Evolutionary conservation across 2,113 vertebrate species (phyloP), one percentile per base, ranked within the genome.

Genomic region (Periophthalmodon schlosseri): DNA sequence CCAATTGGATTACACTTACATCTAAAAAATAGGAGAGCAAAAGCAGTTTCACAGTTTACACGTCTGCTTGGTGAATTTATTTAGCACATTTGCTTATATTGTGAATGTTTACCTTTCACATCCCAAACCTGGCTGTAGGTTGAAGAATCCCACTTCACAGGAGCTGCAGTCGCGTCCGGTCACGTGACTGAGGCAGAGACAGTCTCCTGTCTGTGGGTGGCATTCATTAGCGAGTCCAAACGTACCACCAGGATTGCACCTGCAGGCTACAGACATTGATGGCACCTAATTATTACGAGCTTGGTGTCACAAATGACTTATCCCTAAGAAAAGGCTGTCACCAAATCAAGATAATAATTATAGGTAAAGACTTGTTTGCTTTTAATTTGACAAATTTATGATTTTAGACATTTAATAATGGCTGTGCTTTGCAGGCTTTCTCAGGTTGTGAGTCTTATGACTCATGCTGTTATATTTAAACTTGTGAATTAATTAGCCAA

Each of bases 1-100:
- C 97, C 97, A 44, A 82, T 75, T 0, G 88, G 92, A 88, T 95
- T 95, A 69, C 97, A 99, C 72, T 91, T 68, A 70, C 97, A 99
- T 85, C 97, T 99, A 75, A 63, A 65, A 33, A 68, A 67, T 1
- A 49, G n/a, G 16, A 64, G 16, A 34, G 34, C 21, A 68, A 72
- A 60, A 34, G 76, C 6, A 11, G 23, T 71, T 58, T 77, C 34
- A 65, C n/a, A 9, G 9, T 36, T 72, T 65, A 20, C 56, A 52
- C 69, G 12, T 49, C 50, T 47, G 33, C 28, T 44, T 23, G 24
- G 63, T 21, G 28, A 15, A 47, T 44, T 13, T 69, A 24, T 69
- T 76, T 8, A 50, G 21, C 23, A 39, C 16, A 60, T 20, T 36
- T 12, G 60, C 57, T 4, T 8, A 4, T 36, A n/a, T 4, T 7